Evolutionary conservation across 2,888 invertebrate species (phyloP).

Genomic region (Biston stratarius): DNA sequence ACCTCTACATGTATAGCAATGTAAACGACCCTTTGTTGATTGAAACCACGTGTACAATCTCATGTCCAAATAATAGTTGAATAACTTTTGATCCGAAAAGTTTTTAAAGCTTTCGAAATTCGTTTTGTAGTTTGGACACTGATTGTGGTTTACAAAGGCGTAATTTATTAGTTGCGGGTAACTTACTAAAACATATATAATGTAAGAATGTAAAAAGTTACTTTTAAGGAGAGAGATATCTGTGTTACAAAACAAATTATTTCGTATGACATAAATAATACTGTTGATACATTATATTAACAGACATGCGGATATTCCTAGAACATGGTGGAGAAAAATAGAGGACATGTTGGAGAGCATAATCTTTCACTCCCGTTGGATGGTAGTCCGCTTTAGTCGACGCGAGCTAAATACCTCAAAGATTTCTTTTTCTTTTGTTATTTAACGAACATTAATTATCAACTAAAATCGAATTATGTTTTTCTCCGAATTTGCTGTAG

Average conservation of each 20-base stretch:
- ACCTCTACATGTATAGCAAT: background rate
- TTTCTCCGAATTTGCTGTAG: background rate
- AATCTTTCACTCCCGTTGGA: too few relatives aligned
- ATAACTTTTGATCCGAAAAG: slow-evolving; percentile 15
- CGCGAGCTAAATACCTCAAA: too few relatives aligned
- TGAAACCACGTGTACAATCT: slow-evolving; percentile 15
- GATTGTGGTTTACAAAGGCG: background rate
- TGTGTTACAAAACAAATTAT: too few relatives aligned
- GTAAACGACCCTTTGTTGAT: slow-evolving; percentile 18
- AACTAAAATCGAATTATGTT: background rate
- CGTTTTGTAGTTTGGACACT: slow-evolving; percentile 10
- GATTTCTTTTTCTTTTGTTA: background rate
- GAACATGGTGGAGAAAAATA: too few relatives aligned
- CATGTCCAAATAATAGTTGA: slow-evolving; percentile 15
- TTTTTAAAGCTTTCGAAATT: slow-evolving; percentile 17
- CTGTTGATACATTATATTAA: too few relatives aligned
- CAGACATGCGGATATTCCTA: too few relatives aligned
- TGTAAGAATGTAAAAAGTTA: background rate
- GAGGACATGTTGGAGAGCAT: too few relatives aligned
- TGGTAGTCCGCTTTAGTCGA: too few relatives aligned
- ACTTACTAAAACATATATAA: background rate
- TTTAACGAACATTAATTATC: background rate
- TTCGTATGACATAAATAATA: too few relatives aligned
- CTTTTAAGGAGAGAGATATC: too few relatives aligned
- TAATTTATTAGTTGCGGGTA: background rate